Evolutionary conservation across 2,797 vertebrate genomes (phyloP), one percentile per base, ranked within the genome.

Genomic region (Mormyrus hasselquistii): DNA sequence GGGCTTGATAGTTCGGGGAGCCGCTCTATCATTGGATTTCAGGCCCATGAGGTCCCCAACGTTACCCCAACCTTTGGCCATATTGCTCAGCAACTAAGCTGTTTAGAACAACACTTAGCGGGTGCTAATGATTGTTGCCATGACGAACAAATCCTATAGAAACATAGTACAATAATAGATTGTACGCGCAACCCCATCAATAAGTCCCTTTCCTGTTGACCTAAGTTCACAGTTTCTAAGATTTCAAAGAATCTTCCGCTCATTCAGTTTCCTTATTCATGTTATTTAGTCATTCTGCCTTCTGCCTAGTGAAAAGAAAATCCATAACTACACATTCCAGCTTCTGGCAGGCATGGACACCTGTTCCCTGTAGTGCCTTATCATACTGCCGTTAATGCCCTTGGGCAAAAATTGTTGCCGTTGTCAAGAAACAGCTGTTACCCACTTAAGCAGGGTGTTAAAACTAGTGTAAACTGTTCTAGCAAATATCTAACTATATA

Each of bases 361-460:
- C 82, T 84, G 82, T 50, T 84, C 19, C 4, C 49, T 10, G n/a
- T 1, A 12, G 2, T n/a, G 41, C 82, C n/a, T 84, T 16, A 50
- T 52, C 82, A n/a, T 52, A 52, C 47, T 9, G 3, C 47, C 47
- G 4, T 84, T 6, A 50, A 84, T 52, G 22, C 82, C 82, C 82
- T 84, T 25, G 82, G 47, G 47, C 22, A 22, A 29, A 49, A 52
- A 84, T 9, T 29, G 82, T 29, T 25, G 44, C 47, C 2, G 49
- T 47, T 84, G 82, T 84, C n/a, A 84, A 84, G n/a, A 49, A 84
- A 25, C 82, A 84, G 82, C 82, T 50, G 44, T 84, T 84, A 47
- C 19, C 82, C 49, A 22, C 19, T 52, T 84, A 22, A 49, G 82
- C 22, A 84, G 47, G n/a, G 82, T 84, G 49, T n/a, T 84, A 5